Conservation (phyloP, 2,113 vertebrate genomes). For the Cryptomyrus ogoouensis region DNA sequence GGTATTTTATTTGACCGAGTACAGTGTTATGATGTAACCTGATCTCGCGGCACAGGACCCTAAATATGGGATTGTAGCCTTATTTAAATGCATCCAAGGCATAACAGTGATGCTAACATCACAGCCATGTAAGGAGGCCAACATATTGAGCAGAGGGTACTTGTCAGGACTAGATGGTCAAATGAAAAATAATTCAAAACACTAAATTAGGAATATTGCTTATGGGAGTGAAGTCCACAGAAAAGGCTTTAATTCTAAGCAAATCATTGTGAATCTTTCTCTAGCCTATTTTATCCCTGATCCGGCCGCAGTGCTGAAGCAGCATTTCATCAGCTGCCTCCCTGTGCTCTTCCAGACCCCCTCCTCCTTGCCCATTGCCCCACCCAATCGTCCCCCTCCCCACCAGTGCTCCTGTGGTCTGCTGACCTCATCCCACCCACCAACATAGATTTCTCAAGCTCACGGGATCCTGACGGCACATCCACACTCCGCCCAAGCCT, state of each 20-base stretch:
- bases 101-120: not conserved
- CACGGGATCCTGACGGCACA: not conserved
- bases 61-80: not conserved
- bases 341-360: not conserved
- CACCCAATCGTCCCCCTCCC: not conserved
- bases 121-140: not conserved
- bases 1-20: not conserved
- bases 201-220: not conserved
- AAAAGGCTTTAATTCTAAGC: not conserved
- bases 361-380: not conserved
- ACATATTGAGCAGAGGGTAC: not conserved
- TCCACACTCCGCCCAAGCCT: not conserved
- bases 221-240: not conserved
- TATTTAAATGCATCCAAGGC: not conserved
- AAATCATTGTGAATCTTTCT: not conserved
- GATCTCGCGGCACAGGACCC: not conserved
- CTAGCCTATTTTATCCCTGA: not conserved
- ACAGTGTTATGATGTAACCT: not conserved
- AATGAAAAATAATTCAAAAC: not conserved
- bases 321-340: not conserved
- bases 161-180: not conserved
- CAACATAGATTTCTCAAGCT: not conserved
- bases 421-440: conserved; percentile 14
- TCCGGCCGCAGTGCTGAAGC: not conserved
- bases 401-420: not conserved